Conservation (phyloP, 64 coral and sea anemone species). For the Actinia tenebrosa region DNA sequence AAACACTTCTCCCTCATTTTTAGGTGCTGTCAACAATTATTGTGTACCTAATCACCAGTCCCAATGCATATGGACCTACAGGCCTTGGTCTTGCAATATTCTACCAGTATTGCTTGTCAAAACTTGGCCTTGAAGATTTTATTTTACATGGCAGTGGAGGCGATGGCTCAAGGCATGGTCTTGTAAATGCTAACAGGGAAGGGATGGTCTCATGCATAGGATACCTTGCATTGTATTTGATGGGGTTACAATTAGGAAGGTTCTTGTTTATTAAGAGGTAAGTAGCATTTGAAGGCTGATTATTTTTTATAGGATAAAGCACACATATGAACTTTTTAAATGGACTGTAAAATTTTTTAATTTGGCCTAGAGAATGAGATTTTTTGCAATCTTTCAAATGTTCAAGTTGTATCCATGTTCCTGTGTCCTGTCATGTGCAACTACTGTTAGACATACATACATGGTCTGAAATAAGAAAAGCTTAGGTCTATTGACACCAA, state of each 20-base stretch:
- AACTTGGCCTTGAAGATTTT: constrained; percentile 53
- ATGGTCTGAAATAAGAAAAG: too few species aligned
- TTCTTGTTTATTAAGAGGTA: constrained; percentile 61
- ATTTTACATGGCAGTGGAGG: constrained; percentile 65
- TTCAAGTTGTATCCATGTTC: too few species aligned
- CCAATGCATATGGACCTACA: constrained; percentile 37
- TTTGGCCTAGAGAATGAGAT: too few species aligned
- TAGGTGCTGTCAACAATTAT: constrained; percentile 64
- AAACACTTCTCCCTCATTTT: not conserved
- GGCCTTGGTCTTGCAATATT: constrained; percentile 44
- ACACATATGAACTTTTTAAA: too few species aligned
- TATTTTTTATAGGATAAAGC: too few species aligned
- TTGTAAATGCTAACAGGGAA: constrained; percentile 94
- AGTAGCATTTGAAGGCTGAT: not conserved
- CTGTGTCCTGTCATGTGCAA: too few species aligned
- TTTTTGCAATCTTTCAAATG: too few species aligned
- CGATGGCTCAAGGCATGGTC: constrained; percentile 58
- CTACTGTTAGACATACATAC: too few species aligned
- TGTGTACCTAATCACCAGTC: constrained; percentile 10
- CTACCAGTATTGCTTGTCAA: constrained; percentile 64
- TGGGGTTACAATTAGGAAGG: constrained; percentile 75
- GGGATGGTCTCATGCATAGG: constrained; percentile 78
- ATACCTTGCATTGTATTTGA: constrained; percentile 84
- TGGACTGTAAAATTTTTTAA: too few species aligned
- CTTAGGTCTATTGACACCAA: too few species aligned